These are phyloP conservation scores for Orestias chungarensis DNA, from an alignment of 2,797 vertebrate species.

Conservation along the genomic window DNA sequence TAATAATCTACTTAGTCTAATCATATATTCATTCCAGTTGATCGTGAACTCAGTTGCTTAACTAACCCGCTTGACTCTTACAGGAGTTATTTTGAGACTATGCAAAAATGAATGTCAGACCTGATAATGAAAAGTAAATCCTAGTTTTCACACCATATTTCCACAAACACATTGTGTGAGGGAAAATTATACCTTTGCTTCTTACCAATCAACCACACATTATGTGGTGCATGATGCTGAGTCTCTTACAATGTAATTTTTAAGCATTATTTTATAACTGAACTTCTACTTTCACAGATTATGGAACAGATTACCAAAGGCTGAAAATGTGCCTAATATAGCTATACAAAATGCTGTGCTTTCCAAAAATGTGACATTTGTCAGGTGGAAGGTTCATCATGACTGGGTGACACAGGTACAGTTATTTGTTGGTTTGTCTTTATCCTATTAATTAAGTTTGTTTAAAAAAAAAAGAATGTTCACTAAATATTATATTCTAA, in stretches of 20 bases:
- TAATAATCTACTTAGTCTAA: too few species aligned
- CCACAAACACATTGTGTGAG: conserved; percentile 4
- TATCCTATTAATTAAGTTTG: too few species aligned
- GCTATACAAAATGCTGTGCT: conserved; percentile 67
- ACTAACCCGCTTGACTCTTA: background rate
- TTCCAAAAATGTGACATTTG: conserved; percentile 75
- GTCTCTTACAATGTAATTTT: background rate
- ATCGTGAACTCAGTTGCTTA: too few species aligned
- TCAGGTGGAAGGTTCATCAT: conserved; percentile 81
- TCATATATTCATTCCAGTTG: too few species aligned
- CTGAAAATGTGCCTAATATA: conserved; percentile 79
- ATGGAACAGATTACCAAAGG: conserved; percentile 84
- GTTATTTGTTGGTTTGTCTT: conserved; percentile 9
- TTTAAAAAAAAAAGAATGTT: too few species aligned
- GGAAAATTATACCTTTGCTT: conserved; percentile 32
- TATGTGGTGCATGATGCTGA: background rate
- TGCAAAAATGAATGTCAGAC: background rate
- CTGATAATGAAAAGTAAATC: background rate
- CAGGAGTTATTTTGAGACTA: background rate
- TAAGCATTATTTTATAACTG: conserved; percentile 5
- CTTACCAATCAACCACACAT: conserved; percentile 10
- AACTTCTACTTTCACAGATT: conserved; percentile 65
- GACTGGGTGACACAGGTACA: conserved; percentile 81
- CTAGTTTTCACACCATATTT: background rate
- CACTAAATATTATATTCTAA: background rate